Base-by-base conservation (phyloP, 1,140 invertebrate genomes). In the Eriocheir sinensis region DNA sequence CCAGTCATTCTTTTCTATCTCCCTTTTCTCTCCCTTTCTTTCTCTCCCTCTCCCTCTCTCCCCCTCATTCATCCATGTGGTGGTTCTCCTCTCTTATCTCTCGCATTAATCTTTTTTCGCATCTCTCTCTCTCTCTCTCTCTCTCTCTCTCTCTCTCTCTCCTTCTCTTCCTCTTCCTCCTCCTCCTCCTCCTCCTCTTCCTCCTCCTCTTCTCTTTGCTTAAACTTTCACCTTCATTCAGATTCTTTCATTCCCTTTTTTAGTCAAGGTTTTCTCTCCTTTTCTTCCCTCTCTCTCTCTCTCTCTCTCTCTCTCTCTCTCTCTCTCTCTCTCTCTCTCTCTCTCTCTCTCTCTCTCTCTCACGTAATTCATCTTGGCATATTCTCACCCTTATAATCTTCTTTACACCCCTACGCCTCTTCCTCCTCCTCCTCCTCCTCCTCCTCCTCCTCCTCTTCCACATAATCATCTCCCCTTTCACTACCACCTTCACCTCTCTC, bases 61-160 rank as follows among this genome's bases (percentile, higher is more conserved):
- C 80, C n/a, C 1, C 27, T 32, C 36, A 12, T 38, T 83, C 30
- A 83, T 8, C 60, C n/a, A n/a, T 72, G 12, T 72, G 60, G 60
- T n/a, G 12, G 60, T 15, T n/a, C n/a, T 15, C 60, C 60, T 72
- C 60, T n/a, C 8, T 12, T 34, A 83, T 8, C 36, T 9, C 81
- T 30, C 6, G 81, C n/a, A 8, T 83, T 34, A 3, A 4, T 88
- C 6, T 88, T 21, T 88, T 8, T 88, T 21, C n/a, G 21, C n/a
- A 12, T 88, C 6, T 88, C n/a, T 88, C 6, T 88, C 6, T 88
- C 2, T 40, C 85, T 88, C 34, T 88, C 85, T 38, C 34, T 88
- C 34, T 83, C 36, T 38, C n/a, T 12, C 17, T 38, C 30, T n/a
- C 30, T 83, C 80, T n/a, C 30, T 34, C 36, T 12, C 17, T 34